Percentiles rank a stretch among this genome's conserved stretches.
phyloP scores from a whole-genome alignment of 2,113 vertebrate genomes.

The Phodopus roborovskii region DNA sequence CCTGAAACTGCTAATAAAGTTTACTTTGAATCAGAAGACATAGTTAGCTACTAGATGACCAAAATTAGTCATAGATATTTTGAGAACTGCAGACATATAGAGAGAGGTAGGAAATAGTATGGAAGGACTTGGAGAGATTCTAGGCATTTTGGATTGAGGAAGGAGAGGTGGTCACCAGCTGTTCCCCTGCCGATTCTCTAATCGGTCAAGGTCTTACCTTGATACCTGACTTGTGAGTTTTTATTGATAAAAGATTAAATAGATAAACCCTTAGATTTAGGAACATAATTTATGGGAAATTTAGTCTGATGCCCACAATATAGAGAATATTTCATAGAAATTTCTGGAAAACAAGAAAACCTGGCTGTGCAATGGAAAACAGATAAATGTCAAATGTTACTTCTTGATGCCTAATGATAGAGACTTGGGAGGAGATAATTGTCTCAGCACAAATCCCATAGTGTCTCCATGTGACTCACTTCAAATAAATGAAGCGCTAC shows the following conservation, averaged over 20 bases:
- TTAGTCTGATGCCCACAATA: not conserved
- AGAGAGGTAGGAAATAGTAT: not conserved
- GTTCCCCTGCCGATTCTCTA: not conserved
- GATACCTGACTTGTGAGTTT: not conserved
- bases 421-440: not conserved
- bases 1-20: not conserved
- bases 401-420: not conserved
- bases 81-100: not conserved
- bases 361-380: not conserved
- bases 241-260: not conserved
- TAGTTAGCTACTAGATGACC: not conserved
- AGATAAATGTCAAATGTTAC: not conserved
- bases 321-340: not conserved
- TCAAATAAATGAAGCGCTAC: not conserved
- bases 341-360: not conserved
- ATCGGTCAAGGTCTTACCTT: not conserved
- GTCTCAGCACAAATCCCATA: not conserved
- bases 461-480: not conserved
- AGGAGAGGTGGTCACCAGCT: not conserved
- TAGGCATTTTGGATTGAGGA: not conserved
- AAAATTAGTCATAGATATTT: not conserved
- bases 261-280: not conserved
- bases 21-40: not conserved
- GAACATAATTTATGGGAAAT: not conserved
- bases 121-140: not conserved